Base-by-base conservation (phyloP, 1,140 invertebrate species). In the Zaprionus davidi region DNA sequence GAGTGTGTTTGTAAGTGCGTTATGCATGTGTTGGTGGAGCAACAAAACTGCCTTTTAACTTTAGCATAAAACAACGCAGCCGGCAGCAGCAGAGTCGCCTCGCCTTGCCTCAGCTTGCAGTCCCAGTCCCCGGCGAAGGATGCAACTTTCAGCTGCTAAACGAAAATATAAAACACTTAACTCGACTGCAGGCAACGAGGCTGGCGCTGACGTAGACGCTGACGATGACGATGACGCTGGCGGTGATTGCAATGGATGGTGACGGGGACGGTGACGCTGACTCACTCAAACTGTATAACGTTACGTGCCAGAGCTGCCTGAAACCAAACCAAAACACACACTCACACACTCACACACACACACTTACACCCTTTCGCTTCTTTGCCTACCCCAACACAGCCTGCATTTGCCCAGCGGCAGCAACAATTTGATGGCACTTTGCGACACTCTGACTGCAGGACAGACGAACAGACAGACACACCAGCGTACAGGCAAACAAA, bases 161-260 rank as follows among this genome's bases (percentile, higher is more conserved):
- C 85, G 85, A 90, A 90, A 90, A 90, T 90, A 90, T 90, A 90
- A 90, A 90, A 90, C 85, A 90, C 85, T 90, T 90, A 90, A 90
- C 85, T 90, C 82, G 73, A 82, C 79, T 79, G 75, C 81, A 79
- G 76, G 67, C 72, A 77, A 70, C 81, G 62, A 62, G 62, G 71
- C 46, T 60, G 44, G 4, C 4, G 34, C 46, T 55, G 26, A 20
- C 31, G 34, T 24, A 31, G 70, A 22, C n/a, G 36, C 59, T 49
- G 17, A 46, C 13, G 44, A 3, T 26, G 63, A 53, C 62, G 65
- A 15, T 38, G 72, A 71, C 63, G 71, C 36, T 51, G 44, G 20
- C 7, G 44, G 1, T 38, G 49, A 53, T 22, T 22, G 65, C 34
- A 28, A 31, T 6, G 28, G 62, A 51, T 31, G 26, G 65, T 51